Evolutionary conservation across 2,797 vertebrate genomes (phyloP).

Genomic region (Darevskia mixta): DNA sequence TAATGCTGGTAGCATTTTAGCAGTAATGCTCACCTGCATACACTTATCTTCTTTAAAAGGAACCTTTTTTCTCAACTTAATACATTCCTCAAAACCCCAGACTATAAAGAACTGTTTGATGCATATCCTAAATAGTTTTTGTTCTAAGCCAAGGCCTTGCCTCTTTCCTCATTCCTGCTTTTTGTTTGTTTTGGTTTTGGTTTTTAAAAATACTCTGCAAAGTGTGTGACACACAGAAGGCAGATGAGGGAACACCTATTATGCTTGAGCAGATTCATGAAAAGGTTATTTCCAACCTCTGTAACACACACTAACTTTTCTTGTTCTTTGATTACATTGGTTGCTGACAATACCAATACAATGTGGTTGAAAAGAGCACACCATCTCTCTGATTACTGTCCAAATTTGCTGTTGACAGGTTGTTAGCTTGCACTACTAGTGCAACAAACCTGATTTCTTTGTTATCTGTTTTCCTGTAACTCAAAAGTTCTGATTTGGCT

Average conservation of each 20-base stretch:
- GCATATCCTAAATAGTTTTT: neutral
- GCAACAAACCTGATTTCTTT: neutral
- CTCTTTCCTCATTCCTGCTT: too few species aligned
- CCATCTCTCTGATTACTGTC: too few species aligned
- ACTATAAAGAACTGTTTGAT: neutral
- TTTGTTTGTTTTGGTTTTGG: neutral
- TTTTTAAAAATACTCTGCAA: neutral
- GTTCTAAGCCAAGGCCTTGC: neutral
- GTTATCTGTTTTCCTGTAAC: neutral
- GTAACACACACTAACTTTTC: neutral
- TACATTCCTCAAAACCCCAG: neutral
- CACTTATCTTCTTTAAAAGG: too few species aligned
- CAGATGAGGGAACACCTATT: neutral
- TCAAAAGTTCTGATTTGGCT: neutral
- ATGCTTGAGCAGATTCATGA: neutral
- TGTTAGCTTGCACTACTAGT: too few species aligned
- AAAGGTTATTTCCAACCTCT: constrained; percentile 11
- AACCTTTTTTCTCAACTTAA: too few species aligned
- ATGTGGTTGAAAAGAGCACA: too few species aligned
- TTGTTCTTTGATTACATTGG: neutral
- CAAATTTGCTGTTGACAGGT: too few species aligned
- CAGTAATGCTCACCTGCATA: too few species aligned
- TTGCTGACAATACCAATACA: too few species aligned
- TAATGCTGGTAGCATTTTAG: too few species aligned
- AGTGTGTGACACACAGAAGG: neutral